Percentiles rank a stretch among this genome's conserved stretches.
phyloP scores from a whole-genome alignment of 2,797 vertebrate genomes.

The Aselliscus stoliczkanus region DNA sequence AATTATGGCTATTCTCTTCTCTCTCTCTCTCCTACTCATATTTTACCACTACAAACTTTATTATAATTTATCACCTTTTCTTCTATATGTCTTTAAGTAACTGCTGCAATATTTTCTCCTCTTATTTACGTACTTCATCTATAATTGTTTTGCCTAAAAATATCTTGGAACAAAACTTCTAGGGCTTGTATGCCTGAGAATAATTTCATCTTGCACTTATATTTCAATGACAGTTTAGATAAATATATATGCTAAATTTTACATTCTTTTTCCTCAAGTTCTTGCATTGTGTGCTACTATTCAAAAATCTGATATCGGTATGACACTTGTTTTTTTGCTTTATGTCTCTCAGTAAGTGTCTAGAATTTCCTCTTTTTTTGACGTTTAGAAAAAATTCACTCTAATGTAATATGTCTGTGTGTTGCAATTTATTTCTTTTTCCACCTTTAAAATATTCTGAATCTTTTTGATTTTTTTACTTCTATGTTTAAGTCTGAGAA shows the following conservation, averaged over 20 bases:
- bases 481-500: background rate
- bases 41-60: background rate
- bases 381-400: background rate
- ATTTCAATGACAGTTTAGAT: background rate
- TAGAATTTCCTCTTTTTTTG: background rate
- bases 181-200: background rate
- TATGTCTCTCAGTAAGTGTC: background rate
- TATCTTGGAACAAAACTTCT: background rate
- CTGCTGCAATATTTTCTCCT: background rate
- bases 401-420: background rate
- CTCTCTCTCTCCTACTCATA: background rate
- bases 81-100: background rate
- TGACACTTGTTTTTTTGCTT: background rate
- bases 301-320: background rate
- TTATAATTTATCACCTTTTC: background rate
- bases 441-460: background rate
- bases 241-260: background rate
- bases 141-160: background rate
- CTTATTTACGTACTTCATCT: background rate
- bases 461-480: background rate
- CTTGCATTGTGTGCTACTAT: background rate
- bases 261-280: background rate
- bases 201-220: background rate
- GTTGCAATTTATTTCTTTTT: background rate
- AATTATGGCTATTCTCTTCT: background rate